Evolutionary conservation across 2,113 vertebrate genomes (phyloP).

Genomic region (Dendrocopos noguchii): DNA sequence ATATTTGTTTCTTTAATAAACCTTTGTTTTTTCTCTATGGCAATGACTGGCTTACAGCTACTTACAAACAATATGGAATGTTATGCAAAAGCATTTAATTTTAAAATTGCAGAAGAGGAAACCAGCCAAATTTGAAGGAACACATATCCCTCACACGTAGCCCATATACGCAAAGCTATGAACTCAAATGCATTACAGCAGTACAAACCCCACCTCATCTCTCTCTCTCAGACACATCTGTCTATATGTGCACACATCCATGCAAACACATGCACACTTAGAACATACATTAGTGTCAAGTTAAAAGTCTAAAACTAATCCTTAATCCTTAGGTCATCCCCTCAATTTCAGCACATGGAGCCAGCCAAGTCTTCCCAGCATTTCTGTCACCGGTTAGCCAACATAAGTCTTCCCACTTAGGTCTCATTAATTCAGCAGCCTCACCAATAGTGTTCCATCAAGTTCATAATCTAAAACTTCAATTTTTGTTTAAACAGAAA

Average conservation of each 20-base stretch:
- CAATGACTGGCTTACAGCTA: background rate
- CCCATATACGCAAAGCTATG: background rate
- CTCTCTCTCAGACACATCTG: conserved; percentile 30
- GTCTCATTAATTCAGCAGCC: conserved; percentile 18
- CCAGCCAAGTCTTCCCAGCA: conserved; percentile 1
- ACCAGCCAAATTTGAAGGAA: conserved; percentile 19
- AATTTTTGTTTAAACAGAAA: background rate
- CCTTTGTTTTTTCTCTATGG: conserved; percentile 25
- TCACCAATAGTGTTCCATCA: background rate
- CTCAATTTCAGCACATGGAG: conserved; percentile 3
- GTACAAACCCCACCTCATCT: background rate
- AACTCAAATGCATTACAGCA: background rate
- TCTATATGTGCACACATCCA: background rate
- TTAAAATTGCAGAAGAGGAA: background rate
- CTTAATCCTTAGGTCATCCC: conserved; percentile 47
- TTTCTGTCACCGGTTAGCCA: background rate
- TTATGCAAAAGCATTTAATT: background rate
- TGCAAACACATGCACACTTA: background rate
- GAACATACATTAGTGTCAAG: background rate
- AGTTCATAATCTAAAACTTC: background rate
- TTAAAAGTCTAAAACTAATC: conserved; percentile 22
- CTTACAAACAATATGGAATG: background rate
- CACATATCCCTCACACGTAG: conserved; percentile 18
- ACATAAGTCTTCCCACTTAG: background rate
- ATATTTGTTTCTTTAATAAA: background rate